A percentile compares a stretch with the other conserved stretches of the same genome.
Conservation (phyloP, 1,140 invertebrate species). For the Microplitis demolitor region DNA sequence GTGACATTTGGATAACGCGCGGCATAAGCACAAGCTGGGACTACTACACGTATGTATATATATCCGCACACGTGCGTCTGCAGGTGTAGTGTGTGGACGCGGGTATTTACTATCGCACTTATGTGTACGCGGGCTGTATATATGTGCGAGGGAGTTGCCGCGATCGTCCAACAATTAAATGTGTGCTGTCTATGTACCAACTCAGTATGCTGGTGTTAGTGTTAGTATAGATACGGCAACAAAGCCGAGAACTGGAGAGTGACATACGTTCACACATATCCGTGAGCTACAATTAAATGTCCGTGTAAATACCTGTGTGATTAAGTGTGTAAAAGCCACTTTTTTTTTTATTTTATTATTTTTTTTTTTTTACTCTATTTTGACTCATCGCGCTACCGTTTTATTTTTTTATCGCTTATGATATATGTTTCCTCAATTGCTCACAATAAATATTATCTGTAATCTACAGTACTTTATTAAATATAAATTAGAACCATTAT, state of each 20-base stretch:
- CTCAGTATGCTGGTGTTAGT: background rate
- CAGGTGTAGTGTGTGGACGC: slow-evolving; percentile 25
- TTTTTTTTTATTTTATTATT: no score
- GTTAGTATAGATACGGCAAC: background rate
- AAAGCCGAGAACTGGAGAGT: slow-evolving; percentile 2
- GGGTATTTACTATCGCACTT: background rate
- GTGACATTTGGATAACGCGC: slow-evolving; percentile 42
- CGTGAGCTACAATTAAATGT: slow-evolving; percentile 11
- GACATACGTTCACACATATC: slow-evolving; percentile 23
- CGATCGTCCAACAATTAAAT: background rate
- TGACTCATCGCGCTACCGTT: no score
- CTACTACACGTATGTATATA: background rate
- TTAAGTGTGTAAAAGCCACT: slow-evolving; percentile 17
- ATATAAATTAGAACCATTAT: no score
- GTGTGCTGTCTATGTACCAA: background rate
- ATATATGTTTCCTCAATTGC: background rate
- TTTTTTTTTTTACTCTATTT: background rate
- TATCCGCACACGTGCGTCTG: slow-evolving; percentile 21
- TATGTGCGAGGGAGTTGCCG: slow-evolving; percentile 5
- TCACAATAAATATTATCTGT: background rate
- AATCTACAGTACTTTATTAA: no score
- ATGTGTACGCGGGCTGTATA: background rate
- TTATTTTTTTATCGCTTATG: background rate
- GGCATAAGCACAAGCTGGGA: slow-evolving; percentile 35
- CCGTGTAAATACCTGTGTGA: background rate